Conservation (phyloP, 2,113 vertebrate genomes). For the Oryzias curvinotus region DNA sequence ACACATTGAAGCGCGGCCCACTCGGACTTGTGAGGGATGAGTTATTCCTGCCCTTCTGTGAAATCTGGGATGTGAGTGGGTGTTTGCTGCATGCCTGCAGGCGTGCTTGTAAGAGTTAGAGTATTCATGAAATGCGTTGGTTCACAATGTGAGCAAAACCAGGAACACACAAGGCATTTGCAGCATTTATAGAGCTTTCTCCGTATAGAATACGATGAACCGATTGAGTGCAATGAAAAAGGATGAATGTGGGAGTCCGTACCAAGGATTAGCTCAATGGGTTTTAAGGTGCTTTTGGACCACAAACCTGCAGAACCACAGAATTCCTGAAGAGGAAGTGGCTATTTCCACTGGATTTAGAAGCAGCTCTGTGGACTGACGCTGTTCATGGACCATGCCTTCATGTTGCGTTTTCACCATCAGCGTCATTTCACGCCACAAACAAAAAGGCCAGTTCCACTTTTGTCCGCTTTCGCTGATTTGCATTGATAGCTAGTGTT, state of each 20-base stretch:
- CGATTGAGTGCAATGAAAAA: slow-evolving; percentile 32
- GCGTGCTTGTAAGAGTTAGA: slow-evolving; percentile 31
- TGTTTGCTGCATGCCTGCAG: slow-evolving; percentile 33
- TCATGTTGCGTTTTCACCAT: slow-evolving; percentile 52
- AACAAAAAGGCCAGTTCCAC: slow-evolving; percentile 23
- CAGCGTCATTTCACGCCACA: slow-evolving; percentile 19
- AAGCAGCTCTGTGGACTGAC: slow-evolving; percentile 31
- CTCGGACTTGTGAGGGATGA: slow-evolving; percentile 26
- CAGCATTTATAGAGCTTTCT: slow-evolving; percentile 21
- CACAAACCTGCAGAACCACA: slow-evolving; percentile 2
- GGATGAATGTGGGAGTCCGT: slow-evolving; percentile 11
- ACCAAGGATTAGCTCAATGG: slow-evolving; percentile 2
- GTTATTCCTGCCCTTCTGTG: slow-evolving; percentile 32
- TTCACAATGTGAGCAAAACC: slow-evolving; percentile 17
- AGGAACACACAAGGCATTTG: neutral
- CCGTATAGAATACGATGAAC: neutral
- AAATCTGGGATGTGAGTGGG: slow-evolving; percentile 47
- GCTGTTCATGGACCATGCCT: slow-evolving; percentile 56
- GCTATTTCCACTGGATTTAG: slow-evolving; percentile 37
- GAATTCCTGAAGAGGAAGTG: slow-evolving; percentile 11
- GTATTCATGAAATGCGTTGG: slow-evolving; percentile 39
- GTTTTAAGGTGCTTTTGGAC: neutral
- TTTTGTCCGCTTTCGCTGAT: neutral
- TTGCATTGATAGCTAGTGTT: no score
- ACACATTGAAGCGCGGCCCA: slow-evolving; percentile 11